phyloP scores from a whole-genome alignment of 2,797 vertebrate genomes.

The Capromys pilorides region DNA sequence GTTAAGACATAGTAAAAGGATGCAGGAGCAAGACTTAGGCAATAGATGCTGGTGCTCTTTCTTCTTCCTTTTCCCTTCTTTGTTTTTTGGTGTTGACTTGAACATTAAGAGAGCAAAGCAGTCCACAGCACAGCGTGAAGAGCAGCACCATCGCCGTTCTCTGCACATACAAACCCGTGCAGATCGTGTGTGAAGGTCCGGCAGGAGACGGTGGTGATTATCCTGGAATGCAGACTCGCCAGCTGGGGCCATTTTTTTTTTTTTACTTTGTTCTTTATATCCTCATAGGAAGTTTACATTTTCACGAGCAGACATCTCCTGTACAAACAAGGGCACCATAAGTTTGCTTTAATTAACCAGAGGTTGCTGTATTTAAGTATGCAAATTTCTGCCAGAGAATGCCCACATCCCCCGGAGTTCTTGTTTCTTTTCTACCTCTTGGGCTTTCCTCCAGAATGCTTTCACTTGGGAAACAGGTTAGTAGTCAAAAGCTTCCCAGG shows the following conservation, averaged over 20 bases:
- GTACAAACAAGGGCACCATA: background rate
- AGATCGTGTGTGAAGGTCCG: background rate
- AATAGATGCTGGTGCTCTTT: background rate
- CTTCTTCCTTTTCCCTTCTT: background rate
- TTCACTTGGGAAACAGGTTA: background rate
- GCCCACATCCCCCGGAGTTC: background rate
- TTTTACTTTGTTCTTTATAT: background rate
- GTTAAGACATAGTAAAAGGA: background rate
- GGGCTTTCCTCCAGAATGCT: background rate
- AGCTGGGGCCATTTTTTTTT: background rate
- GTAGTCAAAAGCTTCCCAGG: fast-evolving
- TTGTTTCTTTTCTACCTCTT: background rate
- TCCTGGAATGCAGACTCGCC: background rate
- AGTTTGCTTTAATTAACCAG: background rate
- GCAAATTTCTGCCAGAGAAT: background rate
- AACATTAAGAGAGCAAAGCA: background rate
- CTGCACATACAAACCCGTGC: background rate
- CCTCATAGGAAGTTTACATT: background rate
- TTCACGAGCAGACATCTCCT: background rate
- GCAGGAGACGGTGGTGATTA: background rate
- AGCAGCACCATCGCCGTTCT: background rate
- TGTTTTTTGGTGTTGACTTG: background rate
- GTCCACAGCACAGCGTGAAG: background rate
- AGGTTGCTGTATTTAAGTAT: background rate
- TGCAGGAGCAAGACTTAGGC: no score